These are phyloP conservation scores for Tetrapedia diversipes DNA, from an alignment of 2,888 invertebrate genomes.

Conservation along the genomic window DNA sequence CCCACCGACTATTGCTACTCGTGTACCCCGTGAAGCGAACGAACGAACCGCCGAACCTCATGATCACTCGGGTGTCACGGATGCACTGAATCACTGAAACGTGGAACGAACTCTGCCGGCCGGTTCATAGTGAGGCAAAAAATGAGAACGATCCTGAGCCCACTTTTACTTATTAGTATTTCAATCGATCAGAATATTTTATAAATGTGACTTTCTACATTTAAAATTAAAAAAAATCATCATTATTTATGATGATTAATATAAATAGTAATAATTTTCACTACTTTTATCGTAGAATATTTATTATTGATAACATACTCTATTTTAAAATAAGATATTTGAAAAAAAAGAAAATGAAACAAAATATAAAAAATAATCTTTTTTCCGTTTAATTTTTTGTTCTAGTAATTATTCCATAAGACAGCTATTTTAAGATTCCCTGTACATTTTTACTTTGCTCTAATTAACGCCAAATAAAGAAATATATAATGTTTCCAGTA, in stretches of 20 bases:
- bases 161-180: background rate
- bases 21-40: conserved; percentile 27
- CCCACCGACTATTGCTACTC: background rate
- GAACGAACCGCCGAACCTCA: conserved; percentile 28
- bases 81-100: conserved; percentile 48
- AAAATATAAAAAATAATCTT: too few species aligned
- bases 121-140: background rate
- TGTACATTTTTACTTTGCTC: background rate
- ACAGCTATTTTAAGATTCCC: too few species aligned
- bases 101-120: conserved; percentile 27
- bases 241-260: too few species aligned
- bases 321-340: too few species aligned
- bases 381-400: too few species aligned
- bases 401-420: too few species aligned
- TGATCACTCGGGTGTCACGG: conserved; percentile 45
- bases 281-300: too few species aligned
- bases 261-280: too few species aligned
- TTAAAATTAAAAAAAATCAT: background rate
- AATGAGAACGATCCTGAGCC: background rate
- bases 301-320: too few species aligned
- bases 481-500: background rate
- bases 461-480: background rate
- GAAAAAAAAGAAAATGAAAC: too few species aligned
- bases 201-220: background rate
- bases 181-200: background rate